Base-by-base conservation (phyloP, 92 coral and sea anemone species). In the Parazoanthus atlanticus region DNA sequence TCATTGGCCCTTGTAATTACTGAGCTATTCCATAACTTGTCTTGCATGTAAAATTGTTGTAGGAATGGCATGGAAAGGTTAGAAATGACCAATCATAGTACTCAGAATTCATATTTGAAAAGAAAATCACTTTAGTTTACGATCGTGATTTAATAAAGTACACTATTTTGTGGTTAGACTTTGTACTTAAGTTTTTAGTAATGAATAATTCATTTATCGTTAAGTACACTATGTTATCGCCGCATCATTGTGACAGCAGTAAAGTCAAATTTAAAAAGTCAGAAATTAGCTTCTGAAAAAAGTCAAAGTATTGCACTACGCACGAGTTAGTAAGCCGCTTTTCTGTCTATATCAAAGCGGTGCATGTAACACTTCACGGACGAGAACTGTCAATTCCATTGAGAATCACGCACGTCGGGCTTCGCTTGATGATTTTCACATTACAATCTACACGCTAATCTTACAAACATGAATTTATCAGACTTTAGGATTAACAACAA, bases 1-100 rank as follows among this genome's bases (percentile, higher is more conserved):
- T 69, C 49, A 84, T 84, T 84, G 87, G 87, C 32, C 30, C 28
- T 21, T 84, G 78, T 69, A 84, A 84, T 84, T 69, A 46, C 76
- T 28, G 26, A 69, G 36, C 74, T 43, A 46, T 71, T 82, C 49
- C 43, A 40, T 43, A 29, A 29, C 31, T 38, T 84, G 32, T 70
- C 78, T 43, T 82, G 43, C 28, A 41, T 54, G 78, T 72, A 38
- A 84, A 70, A 70, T 46, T 70, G 17, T 84, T 34, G 74, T 31
- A 17, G 74, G 29, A 81, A 25, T 61, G 30, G 26, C 41, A 26
- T 81, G 12, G 72, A 56, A 29, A 29, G 12, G 29, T 34, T 29
- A 58, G 19, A 43, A 41, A 41, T 26, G n/a, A 84, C 78, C 87
- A 84, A 69, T 84, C 78, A 29, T 43, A 31, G 41, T 28, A 69